Evolutionary conservation across 2,888 invertebrate genomes (phyloP), one percentile per base, ranked within the genome.

Genomic region (Arenicola marina): DNA sequence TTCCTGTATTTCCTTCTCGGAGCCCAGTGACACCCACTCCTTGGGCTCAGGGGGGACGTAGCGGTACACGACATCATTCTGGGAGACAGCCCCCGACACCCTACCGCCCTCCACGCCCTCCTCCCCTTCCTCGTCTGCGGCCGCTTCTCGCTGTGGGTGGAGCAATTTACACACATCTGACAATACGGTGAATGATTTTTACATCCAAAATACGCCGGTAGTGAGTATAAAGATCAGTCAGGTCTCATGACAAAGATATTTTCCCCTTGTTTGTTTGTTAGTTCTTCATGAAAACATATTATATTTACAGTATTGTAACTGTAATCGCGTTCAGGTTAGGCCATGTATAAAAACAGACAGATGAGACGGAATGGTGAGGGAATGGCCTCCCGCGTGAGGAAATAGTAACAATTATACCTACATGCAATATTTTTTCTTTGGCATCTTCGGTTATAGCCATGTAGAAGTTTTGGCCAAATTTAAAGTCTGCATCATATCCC

Each of bases 391-490:
- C 38, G 18, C 18, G 38, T n/a, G 38, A 15, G 38, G 18, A 38
- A 38, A 38, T 38, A 38, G 18, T 38, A 38, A 38, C 48, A 48
- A 48, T 18, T 48, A 21, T 43, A 38, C 65, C 53, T 55, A 68
- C 71, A 46, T 75, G 72, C 2, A 82, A 71, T 7, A 81, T 56
- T 56, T 71, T 68, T 45, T 80, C 76, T 67, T 80, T 82, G 1
- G 82, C 78, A 51, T 83, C 82, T 59, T 80, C 81, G 44, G 80
- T 79, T 3, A 78, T 62, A 4, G 78, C 78, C 51, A 83, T 75
- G 67, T 74, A 73, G 71, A 83, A 84, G 66, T 84, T 84, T 66
- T 83, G 80, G n/a, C 83, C 83, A 73, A 66, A 78, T 56, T 77
- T 78, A 70, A 78, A 83, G 51, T 84, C 82, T 48, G 69, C 71